Evolutionary conservation across 2,113 vertebrate genomes (phyloP), one percentile per base, ranked within the genome.

Genomic region (Gallinago jamesoni): DNA sequence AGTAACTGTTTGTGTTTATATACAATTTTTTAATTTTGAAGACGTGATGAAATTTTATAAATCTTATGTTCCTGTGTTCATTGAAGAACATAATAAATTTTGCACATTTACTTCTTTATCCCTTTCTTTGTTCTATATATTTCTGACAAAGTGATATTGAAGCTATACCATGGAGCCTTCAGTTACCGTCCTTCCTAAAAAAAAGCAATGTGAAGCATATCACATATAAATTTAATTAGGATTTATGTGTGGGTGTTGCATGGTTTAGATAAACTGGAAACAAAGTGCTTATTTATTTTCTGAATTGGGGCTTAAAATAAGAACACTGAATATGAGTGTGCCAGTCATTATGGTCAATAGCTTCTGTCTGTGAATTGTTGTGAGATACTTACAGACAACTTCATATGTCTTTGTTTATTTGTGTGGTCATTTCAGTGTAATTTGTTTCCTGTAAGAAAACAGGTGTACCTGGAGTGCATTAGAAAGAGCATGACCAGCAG

Each of bases 51-150:
- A 39, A 91, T 93, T 94, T 96, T 93, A 68, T 92, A 64, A 24
- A 30, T 33, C 60, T 25, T 17, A 31, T 76, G 8, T 79, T 17
- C 22, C 25, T 59, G 5, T 91, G 59, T 90, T 92, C 66, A 39
- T 56, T 81, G 83, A 88, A 75, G 93, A 84, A 63, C 60, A 22
- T 56, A 93, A 94, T 96, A 94, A 82, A 95, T 76, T 94, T 96
- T 95, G 89, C 74, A 95, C 77, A 64, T 84, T 76, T 77, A 28
- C 76, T 78, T 45, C 56, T 73, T 77, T 60, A 60, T 14, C 13
- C 11, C 16, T 69, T 35, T 12, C 33, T 43, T 64, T 31, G 11
- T 45, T 63, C 39, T 12, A 1, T 75, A 3, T 60, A 7, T 1
- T 86, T 77, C 25, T 77, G 47, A 30, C 2, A 2, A 7, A 17